Evolutionary conservation across 64 coral and sea anemone genomes (phyloP).

Genomic region (Dendronephthya gigantea): DNA sequence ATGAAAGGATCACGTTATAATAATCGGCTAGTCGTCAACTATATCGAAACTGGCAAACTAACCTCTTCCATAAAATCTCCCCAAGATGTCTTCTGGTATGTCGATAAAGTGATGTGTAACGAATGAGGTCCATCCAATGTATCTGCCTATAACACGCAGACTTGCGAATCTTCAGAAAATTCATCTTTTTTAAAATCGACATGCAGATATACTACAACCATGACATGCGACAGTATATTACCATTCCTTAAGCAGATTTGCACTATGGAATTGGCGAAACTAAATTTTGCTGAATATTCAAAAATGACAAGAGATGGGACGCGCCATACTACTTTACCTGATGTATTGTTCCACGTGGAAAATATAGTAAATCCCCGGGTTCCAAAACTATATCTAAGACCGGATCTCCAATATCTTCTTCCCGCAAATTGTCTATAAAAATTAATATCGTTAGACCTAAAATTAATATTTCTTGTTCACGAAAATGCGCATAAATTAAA

Average conservation of each 20-base stretch:
- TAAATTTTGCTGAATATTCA: too few relatives aligned
- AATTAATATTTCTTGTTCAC: too few relatives aligned
- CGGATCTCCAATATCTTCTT: constrained; percentile 83
- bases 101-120: constrained; percentile 84
- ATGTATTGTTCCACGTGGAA: constrained; percentile 94
- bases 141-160: constrained; percentile 73
- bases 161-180: too few relatives aligned
- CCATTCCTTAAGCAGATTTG: too few relatives aligned
- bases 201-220: too few relatives aligned
- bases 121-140: constrained; percentile 79
- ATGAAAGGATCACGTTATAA: too few relatives aligned
- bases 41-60: not conserved
- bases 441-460: not conserved
- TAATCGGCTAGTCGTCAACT: too few relatives aligned
- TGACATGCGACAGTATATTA: too few relatives aligned
- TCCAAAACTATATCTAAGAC: constrained; percentile 76
- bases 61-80: constrained; percentile 96
- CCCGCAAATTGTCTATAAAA: constrained; percentile 62
- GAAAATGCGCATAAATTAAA: too few relatives aligned
- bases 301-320: too few relatives aligned
- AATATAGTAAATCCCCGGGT: constrained; percentile 86
- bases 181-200: too few relatives aligned
- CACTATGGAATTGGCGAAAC: too few relatives aligned
- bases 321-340: constrained; percentile 39
- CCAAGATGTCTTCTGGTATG: constrained; percentile 91